Base-by-base conservation (phyloP, 2,797 vertebrate genomes). In the Ctenochaetus hawaiiensis region DNA sequence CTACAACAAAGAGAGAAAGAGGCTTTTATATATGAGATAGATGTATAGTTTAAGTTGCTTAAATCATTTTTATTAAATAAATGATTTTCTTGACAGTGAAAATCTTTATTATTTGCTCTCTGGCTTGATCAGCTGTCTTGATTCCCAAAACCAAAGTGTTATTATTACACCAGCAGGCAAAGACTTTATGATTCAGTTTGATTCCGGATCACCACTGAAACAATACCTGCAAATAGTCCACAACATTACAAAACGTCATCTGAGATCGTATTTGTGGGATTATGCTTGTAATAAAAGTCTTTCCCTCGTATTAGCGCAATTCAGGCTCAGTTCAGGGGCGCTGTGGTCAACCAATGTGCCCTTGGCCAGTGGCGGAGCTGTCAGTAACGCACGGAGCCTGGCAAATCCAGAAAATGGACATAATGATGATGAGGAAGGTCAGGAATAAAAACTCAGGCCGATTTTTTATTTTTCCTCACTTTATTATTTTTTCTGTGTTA, bases 221-320 rank as follows among this genome's bases (percentile, higher is more conserved):
- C 48, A 80, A 74, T 58, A 82, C 70, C 71, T 82, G 75, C 70
- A 83, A 78, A 78, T 91, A 94, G 93, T 92, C 94, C n/a, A 58
- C 60, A 91, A 86, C 80, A 93, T 56, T 61, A 6, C 41, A 60
- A 95, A 96, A 95, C 91, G 94, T 95, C 91, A 95, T 96, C 95
- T 94, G 91, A 93, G 95, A 93, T 96, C 82, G 92, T 95, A 93
- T 95, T 95, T 95, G 90, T 71, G 75, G 95, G 96, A 96, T 97
- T 97, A 96, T 86, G 85, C 88, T 92, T 95, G 94, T 95, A 96
- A 96, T 96, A 96, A 96, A 93, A 95, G 95, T 67, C 87, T 94
- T 95, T 83, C 68, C 18, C 67, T 64, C 86, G 94, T 62, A 93
- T 96, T 96, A 95, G 87, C 89, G 85, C 37, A 43, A 77, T 79